phyloP scores from a whole-genome alignment of 1,140 invertebrate genomes.

The Mesaphorura yosii region DNA sequence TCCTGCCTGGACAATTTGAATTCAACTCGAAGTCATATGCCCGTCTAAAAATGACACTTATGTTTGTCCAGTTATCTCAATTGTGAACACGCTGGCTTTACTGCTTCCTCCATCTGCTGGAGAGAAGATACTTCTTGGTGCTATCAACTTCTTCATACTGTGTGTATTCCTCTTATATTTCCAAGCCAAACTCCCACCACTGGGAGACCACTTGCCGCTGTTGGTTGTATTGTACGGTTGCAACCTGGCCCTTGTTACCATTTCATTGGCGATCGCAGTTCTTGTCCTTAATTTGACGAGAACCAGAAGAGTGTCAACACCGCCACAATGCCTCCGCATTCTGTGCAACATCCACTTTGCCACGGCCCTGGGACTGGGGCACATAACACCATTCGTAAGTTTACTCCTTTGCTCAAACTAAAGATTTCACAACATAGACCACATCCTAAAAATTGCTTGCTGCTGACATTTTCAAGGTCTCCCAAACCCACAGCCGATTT shows the following conservation, averaged over 20 bases:
- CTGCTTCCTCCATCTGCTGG: slow-evolving; percentile 53
- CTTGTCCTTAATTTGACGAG: slow-evolving; percentile 47
- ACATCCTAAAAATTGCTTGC: neutral
- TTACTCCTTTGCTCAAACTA: too few species aligned
- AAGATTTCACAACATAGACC: neutral
- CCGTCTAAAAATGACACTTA: neutral
- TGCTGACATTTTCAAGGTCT: slow-evolving; percentile 11
- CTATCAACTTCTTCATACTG: slow-evolving; percentile 44
- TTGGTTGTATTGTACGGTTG: slow-evolving; percentile 47
- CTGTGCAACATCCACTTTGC: slow-evolving; percentile 44
- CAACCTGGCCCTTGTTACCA: slow-evolving; percentile 46
- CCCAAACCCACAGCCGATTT: slow-evolving; percentile 18
- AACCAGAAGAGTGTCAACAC: slow-evolving; percentile 38
- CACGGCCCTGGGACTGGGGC: slow-evolving; percentile 36
- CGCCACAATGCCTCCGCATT: slow-evolving; percentile 46
- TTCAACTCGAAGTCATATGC: neutral
- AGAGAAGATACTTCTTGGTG: slow-evolving; percentile 51
- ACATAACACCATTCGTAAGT: slow-evolving; percentile 27
- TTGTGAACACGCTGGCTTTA: slow-evolving; percentile 49
- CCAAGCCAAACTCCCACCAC: slow-evolving; percentile 46
- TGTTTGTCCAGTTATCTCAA: slow-evolving; percentile 44
- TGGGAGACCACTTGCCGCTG: slow-evolving; percentile 49
- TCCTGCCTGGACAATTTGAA: slow-evolving; percentile 5
- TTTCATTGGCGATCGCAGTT: slow-evolving; percentile 51
- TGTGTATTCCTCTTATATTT: slow-evolving; percentile 52